Evolutionary conservation across 2,888 invertebrate genomes (phyloP).

Genomic region (Calephelis perditalis): DNA sequence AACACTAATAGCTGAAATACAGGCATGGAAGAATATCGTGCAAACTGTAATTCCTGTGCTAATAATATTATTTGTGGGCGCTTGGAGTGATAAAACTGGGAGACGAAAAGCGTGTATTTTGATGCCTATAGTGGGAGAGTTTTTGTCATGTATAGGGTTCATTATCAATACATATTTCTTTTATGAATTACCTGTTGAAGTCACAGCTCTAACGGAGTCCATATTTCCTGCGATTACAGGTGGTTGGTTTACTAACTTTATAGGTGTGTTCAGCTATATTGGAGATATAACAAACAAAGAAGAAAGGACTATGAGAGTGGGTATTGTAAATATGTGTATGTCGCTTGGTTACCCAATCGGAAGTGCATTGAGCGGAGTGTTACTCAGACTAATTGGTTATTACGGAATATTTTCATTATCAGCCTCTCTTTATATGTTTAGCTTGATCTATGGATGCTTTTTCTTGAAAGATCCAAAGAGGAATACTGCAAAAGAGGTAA

Average conservation of each 20-base stretch:
- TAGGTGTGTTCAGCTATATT: slow-evolving; percentile 92
- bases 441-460: slow-evolving; percentile 84
- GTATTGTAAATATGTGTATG: slow-evolving; percentile 91
- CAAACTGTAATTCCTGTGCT: slow-evolving; percentile 90
- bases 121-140: slow-evolving; percentile 88
- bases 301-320: slow-evolving; percentile 89
- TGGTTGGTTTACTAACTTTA: slow-evolving; percentile 92
- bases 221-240: slow-evolving; percentile 89
- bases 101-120: slow-evolving; percentile 88
- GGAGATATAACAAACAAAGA: slow-evolving; percentile 90
- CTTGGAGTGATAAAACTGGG: slow-evolving; percentile 86
- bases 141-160: slow-evolving; percentile 85
- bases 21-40: slow-evolving; percentile 90
- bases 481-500: slow-evolving; percentile 42
- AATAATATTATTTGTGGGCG: slow-evolving; percentile 89
- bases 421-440: slow-evolving; percentile 83
- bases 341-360: slow-evolving; percentile 92
- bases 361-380: slow-evolving; percentile 89
- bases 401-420: slow-evolving; percentile 89
- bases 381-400: slow-evolving; percentile 84
- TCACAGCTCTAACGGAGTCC: slow-evolving; percentile 85
- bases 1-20: slow-evolving; percentile 85
- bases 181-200: slow-evolving; percentile 87
- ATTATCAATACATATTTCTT: slow-evolving; percentile 89
- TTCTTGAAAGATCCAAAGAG: slow-evolving; percentile 81